Evolutionary conservation across 2,113 vertebrate species (phyloP).

Genomic region (Crypturellus undulatus): DNA sequence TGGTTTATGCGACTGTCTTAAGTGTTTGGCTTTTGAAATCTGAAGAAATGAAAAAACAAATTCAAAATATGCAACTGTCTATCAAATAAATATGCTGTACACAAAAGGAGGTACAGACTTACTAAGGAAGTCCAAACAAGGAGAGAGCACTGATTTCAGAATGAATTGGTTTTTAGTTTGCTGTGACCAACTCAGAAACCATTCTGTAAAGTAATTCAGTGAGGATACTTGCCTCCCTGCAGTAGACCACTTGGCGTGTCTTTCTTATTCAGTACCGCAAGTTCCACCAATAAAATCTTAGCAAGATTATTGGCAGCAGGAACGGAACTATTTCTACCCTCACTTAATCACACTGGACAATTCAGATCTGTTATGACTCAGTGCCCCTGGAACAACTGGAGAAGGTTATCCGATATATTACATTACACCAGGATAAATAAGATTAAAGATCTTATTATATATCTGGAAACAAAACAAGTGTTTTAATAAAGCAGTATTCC

Average conservation of each 20-base stretch:
- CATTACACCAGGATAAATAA: constrained; percentile 26
- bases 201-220: not conserved
- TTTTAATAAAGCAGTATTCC: not conserved
- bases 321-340: constrained; percentile 45
- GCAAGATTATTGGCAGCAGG: constrained; percentile 19
- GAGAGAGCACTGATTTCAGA: not conserved
- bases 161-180: not conserved
- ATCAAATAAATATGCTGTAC: not conserved
- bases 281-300: constrained; percentile 25
- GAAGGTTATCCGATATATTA: not conserved
- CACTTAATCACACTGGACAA: constrained; percentile 30
- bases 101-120: not conserved
- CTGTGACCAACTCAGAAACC: not conserved
- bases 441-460: not conserved
- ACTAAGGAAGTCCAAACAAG: not conserved
- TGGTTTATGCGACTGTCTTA: not conserved
- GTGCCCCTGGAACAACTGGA: constrained; percentile 11
- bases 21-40: not conserved
- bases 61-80: not conserved
- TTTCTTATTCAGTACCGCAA: not conserved
- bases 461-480: constrained; percentile 32
- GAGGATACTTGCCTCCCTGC: not conserved
- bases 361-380: constrained; percentile 9
- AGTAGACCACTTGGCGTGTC: not conserved
- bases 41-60: not conserved